Base-by-base conservation (phyloP, 2,113 vertebrate genomes). In the Diglossa brunneiventris region DNA sequence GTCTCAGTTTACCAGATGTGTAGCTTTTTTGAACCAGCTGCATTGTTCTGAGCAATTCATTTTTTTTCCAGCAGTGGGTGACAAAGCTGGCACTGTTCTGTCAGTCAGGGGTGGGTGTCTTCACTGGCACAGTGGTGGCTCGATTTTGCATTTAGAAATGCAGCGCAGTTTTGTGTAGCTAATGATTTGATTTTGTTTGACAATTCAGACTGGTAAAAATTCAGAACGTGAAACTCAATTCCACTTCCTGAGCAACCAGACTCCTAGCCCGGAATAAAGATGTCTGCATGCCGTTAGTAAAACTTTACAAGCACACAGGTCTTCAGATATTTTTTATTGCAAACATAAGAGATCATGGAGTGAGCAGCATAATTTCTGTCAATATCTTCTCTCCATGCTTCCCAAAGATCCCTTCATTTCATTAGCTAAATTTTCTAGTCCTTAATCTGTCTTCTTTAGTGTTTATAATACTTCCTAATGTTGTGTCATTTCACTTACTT, bases 401-500 rank as follows among this genome's bases (percentile, higher is more conserved):
- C 37, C 14, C 55, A 41, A 61, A 16, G 31, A 77, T 62, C 26
- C 23, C 22, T 85, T 76, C 79, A 9, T 79, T 93, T 79, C 10
- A n/a, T 52, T 41, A 49, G 9, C 28, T 58, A 15, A 4, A 3
- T 68, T 75, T 93, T 66, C 35, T 46, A 59, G 24, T 62, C 13
- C 11, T 37, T 44, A 49, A 33, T 58, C 26, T 56, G 9, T 47
- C 67, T 77, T 74, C 5, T 74, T 77, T n/a, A 5, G 0, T 66
- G 26, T 31, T 20, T 79, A 0, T 79, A 28, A 27, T 42, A 11
- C 19, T 15, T 79, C 84, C 8, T 46, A 33, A 0, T 62, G 24
- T 55, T 77, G 5, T 72, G 5, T 72, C 4, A 0, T 63, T 72
- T 39, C n/a, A 21, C 4, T 62, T 53, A 13, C 0, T 0, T 49